Percentiles rank a stretch among this genome's conserved stretches.
These are phyloP conservation scores for Zonitis immaculata DNA, from an alignment of 2,888 invertebrate species.

Conservation along the genomic window DNA sequence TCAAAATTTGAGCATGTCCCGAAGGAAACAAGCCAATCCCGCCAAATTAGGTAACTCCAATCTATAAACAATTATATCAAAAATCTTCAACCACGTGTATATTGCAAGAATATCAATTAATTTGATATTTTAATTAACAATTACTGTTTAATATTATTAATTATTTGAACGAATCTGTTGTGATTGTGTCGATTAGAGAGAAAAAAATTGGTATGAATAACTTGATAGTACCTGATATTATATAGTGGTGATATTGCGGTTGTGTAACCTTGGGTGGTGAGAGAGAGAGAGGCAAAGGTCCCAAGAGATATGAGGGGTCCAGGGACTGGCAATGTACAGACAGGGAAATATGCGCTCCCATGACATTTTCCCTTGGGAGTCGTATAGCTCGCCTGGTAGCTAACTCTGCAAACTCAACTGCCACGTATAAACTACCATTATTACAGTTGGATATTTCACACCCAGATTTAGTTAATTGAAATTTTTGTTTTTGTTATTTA, in stretches of 20 bases:
- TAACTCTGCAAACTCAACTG: conserved; percentile 24
- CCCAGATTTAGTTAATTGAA: conserved; percentile 20
- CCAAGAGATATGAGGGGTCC: conserved; percentile 35
- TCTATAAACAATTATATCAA: not conserved
- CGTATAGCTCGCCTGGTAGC: conserved; percentile 40
- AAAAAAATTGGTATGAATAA: not conserved
- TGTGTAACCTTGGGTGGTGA: conserved; percentile 26
- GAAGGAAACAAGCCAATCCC: conserved; percentile 40
- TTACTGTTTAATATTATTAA: no score
- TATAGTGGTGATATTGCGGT: conserved; percentile 16
- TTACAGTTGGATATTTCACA: conserved; percentile 23
- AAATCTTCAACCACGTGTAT: not conserved
- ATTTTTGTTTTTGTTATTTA: not conserved
- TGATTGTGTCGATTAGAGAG: no score
- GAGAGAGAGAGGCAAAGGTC: conserved; percentile 28
- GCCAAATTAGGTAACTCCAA: conserved; percentile 35
- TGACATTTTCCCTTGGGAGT: conserved; percentile 41
- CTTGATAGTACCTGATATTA: not conserved
- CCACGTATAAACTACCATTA: conserved; percentile 23
- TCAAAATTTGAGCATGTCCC: conserved; percentile 31
- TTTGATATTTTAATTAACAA: no score
- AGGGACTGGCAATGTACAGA: conserved; percentile 38
- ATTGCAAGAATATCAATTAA: no score
- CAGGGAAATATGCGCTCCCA: conserved; percentile 46
- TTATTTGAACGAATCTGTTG: no score